Base-by-base conservation (phyloP, 2,797 vertebrate genomes). In the Acrocephalus scirpaceus region DNA sequence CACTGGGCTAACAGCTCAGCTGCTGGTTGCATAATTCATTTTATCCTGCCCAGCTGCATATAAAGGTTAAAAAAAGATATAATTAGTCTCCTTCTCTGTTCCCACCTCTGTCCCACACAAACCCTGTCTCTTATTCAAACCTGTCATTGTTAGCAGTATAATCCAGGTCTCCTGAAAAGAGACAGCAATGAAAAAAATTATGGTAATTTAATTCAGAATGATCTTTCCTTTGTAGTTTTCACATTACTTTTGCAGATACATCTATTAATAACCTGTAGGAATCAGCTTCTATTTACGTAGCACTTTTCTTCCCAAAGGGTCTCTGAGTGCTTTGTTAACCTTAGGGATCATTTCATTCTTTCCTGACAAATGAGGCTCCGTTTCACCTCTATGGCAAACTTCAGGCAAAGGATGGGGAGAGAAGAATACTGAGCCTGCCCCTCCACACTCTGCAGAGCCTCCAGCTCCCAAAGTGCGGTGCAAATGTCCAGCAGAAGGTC, bases 131-230 rank as follows among this genome's bases (percentile, higher is more conserved):
- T 96, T 95, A 92, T 86, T 97, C 96, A 96, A 90, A 89, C 86
- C 94, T 96, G 83, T 93, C 95, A 93, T 75, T 91, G 95, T 89
- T 90, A 94, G 80, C 96, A 84, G 61, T 30, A 71, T 96, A 96
- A 93, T 88, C 86, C 94, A 91, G 72, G 90, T 88, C 77, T 86
- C 58, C 85, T 85, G 95, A 89, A 96, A 95, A 96, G 58, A 94
- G 90, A 88, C 64, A 96, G 83, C 57, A 92, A 94, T 96, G 92
- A 96, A 97, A 95, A 96, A 94, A 92, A 91, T 77, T 86, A 96
- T 92, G 97, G 76, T 96, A 97, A 98, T 97, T 93, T 94, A 96
- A 95, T 96, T 95, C 92, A 97, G 88, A 91, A 94, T 94, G 65
- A 95, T 87, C 83, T 88, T 94, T 82, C 96, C 90, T 80, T 92